Evolutionary conservation across 2,113 vertebrate species (phyloP).

Genomic region (Chloropsis hardwickii): DNA sequence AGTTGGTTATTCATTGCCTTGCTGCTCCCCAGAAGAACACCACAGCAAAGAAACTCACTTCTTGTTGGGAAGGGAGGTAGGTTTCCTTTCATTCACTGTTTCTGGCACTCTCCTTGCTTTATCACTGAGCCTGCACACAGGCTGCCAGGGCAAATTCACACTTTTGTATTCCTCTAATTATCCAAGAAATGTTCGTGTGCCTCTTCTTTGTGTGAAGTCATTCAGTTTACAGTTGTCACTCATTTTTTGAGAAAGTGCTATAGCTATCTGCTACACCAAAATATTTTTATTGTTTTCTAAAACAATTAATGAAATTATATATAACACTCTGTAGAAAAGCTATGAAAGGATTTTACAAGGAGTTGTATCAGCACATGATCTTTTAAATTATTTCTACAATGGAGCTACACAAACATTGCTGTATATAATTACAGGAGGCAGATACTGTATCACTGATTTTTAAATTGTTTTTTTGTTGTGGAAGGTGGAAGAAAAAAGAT

Average conservation of each 20-base stretch:
- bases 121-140: neutral
- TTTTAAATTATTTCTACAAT: constrained; percentile 11
- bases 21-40: neutral
- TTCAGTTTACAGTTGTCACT: neutral
- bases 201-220: neutral
- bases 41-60: neutral
- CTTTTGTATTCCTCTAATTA: neutral
- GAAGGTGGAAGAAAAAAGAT: neutral
- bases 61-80: neutral
- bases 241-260: neutral
- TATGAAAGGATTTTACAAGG: neutral
- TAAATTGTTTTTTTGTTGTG: neutral
- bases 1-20: neutral
- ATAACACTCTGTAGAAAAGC: neutral
- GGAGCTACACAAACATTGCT: neutral
- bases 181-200: neutral
- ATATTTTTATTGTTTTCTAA: neutral
- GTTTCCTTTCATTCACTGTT: neutral
- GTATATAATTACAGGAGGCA: neutral
- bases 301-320: neutral
- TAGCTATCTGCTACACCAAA: neutral
- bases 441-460: neutral
- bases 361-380: neutral
- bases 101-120: neutral
- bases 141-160: neutral